These are phyloP conservation scores for Zaprionus bogoriensis DNA, from an alignment of 2,888 invertebrate genomes.

Conservation along the genomic window DNA sequence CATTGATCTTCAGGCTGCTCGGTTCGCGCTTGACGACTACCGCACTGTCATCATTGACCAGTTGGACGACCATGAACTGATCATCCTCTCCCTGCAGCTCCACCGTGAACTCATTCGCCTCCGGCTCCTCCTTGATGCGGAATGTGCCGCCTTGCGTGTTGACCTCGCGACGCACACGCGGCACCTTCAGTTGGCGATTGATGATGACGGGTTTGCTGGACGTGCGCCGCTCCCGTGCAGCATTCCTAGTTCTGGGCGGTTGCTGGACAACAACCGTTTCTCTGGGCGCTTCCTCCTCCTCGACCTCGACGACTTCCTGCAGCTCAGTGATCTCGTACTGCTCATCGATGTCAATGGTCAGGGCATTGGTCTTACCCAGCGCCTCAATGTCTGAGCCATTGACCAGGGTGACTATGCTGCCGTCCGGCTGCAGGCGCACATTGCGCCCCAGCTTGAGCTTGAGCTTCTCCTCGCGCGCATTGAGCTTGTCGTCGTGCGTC, in stretches of 20 bases:
- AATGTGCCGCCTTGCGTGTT: conserved; percentile 50
- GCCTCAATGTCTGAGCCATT: conserved; percentile 58
- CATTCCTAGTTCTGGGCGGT: neutral
- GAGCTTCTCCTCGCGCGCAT: conserved; percentile 88
- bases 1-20: conserved; percentile 38
- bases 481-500: conserved; percentile 93
- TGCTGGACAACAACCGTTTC: neutral
- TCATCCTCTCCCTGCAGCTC: conserved; percentile 89
- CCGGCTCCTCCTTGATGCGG: conserved; percentile 84
- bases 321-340: conserved; percentile 50
- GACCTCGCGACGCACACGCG: conserved; percentile 21
- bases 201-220: conserved; percentile 47
- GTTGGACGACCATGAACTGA: conserved; percentile 94
- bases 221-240: neutral
- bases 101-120: conserved; percentile 83
- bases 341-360: conserved; percentile 52
- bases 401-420: conserved; percentile 55
- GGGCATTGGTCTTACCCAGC: conserved; percentile 57
- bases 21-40: conserved; percentile 58
- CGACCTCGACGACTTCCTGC: conserved; percentile 41
- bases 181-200: conserved; percentile 47
- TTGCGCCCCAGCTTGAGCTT: conserved; percentile 89
- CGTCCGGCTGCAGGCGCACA: conserved; percentile 80
- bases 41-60: conserved; percentile 89
- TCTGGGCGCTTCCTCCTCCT: neutral